These are phyloP conservation scores for Oenanthe melanoleuca DNA, from an alignment of 2,113 vertebrate species.

Conservation along the genomic window DNA sequence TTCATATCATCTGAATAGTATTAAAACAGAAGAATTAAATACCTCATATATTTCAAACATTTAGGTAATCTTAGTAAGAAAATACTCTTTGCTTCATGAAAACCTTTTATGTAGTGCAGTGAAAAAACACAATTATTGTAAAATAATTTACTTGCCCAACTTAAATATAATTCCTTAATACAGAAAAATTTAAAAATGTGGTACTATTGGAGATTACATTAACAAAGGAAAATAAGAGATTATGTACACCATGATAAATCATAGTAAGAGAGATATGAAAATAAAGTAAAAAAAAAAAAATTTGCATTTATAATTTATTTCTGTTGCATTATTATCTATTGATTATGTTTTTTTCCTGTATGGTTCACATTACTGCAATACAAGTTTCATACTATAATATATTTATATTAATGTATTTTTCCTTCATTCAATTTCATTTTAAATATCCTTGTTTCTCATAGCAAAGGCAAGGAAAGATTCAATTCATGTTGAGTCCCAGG, in stretches of 20 bases:
- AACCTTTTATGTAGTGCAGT: accelerated
- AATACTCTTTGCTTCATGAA: neutral
- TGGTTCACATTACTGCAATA: neutral
- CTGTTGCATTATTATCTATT: neutral
- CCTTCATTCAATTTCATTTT: neutral
- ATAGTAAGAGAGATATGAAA: neutral
- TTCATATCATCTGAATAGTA: neutral
- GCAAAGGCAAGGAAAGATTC: neutral
- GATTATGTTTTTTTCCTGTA: neutral
- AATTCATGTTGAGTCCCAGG: neutral
- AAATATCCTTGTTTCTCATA: neutral
- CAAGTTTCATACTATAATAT: neutral
- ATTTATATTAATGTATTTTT: neutral
- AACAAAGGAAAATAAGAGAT: neutral
- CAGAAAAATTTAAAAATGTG: neutral
- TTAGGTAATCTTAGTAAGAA: neutral
- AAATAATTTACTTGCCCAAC: neutral
- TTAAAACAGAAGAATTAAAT: neutral
- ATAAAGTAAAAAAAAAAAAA: neutral
- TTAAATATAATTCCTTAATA: neutral
- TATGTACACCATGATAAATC: neutral
- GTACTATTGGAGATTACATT: neutral
- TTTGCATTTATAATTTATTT: neutral
- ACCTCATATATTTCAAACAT: neutral
- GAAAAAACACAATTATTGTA: neutral